These are phyloP conservation scores for Apomyelois bistriatella DNA, from an alignment of 2,888 invertebrate genomes.

Conservation along the genomic window DNA sequence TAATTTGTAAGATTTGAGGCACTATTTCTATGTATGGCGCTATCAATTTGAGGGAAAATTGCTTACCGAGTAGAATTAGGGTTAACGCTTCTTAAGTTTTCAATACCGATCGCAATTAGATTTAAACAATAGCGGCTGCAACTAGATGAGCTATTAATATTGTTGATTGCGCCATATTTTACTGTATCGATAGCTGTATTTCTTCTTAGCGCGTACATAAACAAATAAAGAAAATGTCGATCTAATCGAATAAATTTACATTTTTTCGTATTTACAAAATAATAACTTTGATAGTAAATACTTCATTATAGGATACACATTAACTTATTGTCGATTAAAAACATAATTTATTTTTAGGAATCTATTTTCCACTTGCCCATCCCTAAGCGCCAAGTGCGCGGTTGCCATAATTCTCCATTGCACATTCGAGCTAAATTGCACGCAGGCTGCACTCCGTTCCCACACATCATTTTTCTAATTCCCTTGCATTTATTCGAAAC, in stretches of 20 bases:
- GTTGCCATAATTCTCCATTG: slow-evolving; percentile 66
- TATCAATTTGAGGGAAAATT: slow-evolving; percentile 53
- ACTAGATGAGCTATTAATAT: background rate
- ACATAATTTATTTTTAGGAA: background rate
- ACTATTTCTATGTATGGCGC: slow-evolving; percentile 24
- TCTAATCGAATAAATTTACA: background rate
- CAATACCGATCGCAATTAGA: slow-evolving; percentile 5
- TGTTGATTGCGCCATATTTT: background rate
- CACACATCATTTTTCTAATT: slow-evolving; percentile 74
- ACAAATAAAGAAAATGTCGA: background rate
- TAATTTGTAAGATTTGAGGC: slow-evolving; percentile 54
- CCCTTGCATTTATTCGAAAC: slow-evolving; percentile 40
- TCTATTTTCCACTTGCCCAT: slow-evolving; percentile 6
- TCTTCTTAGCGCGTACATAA: background rate
- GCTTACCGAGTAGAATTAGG: slow-evolving; percentile 32
- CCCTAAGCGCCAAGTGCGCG: slow-evolving; percentile 11
- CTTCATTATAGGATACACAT: no score
- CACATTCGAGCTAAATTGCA: slow-evolving; percentile 67
- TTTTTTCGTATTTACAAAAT: no score
- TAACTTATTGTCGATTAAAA: background rate
- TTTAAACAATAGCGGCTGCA: background rate
- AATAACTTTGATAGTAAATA: no score
- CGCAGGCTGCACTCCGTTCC: slow-evolving; percentile 52
- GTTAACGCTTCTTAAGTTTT: slow-evolving; percentile 16
- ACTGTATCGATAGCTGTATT: background rate